Conservation (phyloP, 2,113 vertebrate species). For the Origma solitaria region DNA sequence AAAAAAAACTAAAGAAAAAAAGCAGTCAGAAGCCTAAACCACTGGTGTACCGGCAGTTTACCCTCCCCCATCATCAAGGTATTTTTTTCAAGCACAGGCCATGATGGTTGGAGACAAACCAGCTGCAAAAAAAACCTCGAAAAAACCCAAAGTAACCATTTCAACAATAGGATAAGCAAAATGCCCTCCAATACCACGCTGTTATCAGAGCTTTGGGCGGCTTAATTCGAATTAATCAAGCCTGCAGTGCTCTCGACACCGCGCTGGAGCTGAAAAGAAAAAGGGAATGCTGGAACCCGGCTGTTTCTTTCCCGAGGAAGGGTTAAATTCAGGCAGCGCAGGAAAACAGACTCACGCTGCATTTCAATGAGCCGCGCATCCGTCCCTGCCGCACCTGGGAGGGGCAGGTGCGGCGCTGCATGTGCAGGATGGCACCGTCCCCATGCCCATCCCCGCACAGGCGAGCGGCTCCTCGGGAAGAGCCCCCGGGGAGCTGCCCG, state of each 20-base stretch:
- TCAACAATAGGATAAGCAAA: fast-evolving
- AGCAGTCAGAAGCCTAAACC: neutral
- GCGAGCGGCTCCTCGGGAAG: neutral
- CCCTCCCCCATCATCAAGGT: neutral
- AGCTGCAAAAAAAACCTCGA: fast-evolving
- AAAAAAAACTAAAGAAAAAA: neutral
- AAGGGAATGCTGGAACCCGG: fast-evolving
- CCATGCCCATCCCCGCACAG: neutral
- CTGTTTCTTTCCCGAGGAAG: fast-evolving
- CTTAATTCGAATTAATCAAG: fast-evolving
- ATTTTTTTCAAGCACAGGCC: neutral
- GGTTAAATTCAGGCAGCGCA: neutral
- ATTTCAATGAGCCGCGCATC: neutral
- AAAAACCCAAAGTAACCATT: neutral
- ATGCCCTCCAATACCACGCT: fast-evolving
- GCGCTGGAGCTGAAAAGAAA: fast-evolving
- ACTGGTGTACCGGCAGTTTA: neutral
- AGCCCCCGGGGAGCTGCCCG: fast-evolving
- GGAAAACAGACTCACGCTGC: fast-evolving
- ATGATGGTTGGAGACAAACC: neutral
- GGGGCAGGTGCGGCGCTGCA: neutral
- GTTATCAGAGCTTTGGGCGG: fast-evolving
- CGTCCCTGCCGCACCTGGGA: neutral
- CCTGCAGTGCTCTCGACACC: fast-evolving
- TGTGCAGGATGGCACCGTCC: neutral